Conservation (phyloP, 1,140 invertebrate species). For the Scaptomyza pallida region DNA sequence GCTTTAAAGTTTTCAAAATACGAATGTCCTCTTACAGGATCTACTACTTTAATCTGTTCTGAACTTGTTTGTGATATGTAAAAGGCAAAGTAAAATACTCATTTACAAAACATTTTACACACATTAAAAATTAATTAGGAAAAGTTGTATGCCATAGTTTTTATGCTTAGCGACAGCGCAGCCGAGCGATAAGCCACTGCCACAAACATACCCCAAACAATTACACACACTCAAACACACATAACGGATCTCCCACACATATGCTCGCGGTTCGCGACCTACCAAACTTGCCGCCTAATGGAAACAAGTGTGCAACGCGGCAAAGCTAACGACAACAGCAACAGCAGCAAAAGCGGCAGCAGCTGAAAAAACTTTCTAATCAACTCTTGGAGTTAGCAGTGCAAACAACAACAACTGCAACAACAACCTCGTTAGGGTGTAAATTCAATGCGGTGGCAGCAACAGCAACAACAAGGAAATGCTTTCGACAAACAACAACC, state of each 20-base stretch:
- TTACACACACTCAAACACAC: constrained; percentile 6
- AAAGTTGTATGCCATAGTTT: constrained; percentile 74
- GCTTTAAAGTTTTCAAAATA: constrained; percentile 1
- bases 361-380: constrained; percentile 72
- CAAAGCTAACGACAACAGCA: constrained; percentile 38
- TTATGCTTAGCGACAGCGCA: constrained; percentile 73
- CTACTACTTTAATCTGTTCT: constrained; percentile 22
- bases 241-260: constrained; percentile 43
- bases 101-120: constrained; percentile 73
- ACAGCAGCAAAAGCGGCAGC: constrained; percentile 31
- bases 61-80: constrained; percentile 40
- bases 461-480: constrained; percentile 11
- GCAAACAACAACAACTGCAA: constrained; percentile 23
- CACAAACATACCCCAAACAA: constrained; percentile 7
- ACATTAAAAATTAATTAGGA: constrained; percentile 81
- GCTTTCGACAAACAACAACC: constrained; percentile 1
- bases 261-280: constrained; percentile 44
- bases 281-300: constrained; percentile 42
- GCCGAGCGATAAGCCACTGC: constrained; percentile 55
- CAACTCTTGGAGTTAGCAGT: constrained; percentile 67
- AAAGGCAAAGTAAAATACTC: constrained; percentile 39
- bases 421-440: constrained; percentile 40
- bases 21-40: neutral
- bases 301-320: constrained; percentile 38
- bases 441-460: constrained; percentile 61